Base-by-base conservation (phyloP, 1,140 invertebrate genomes). In the Latrodectus geometricus region DNA sequence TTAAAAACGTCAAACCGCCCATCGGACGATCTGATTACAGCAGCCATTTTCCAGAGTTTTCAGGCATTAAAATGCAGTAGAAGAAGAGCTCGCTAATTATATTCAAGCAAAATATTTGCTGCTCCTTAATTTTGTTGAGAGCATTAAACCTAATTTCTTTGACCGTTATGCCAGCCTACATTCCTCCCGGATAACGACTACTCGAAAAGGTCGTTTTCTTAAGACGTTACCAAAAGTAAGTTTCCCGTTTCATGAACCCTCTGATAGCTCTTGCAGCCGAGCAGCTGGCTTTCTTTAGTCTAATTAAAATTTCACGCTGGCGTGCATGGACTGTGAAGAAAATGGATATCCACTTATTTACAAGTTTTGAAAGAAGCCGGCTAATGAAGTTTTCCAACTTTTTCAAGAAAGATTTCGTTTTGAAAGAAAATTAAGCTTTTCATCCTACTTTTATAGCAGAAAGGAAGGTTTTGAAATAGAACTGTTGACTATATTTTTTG, bases 61-160 rank as follows among this genome's bases (percentile, higher is more conserved):
- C 66, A 76, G 75, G 52, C 81, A 68, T 84, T 20, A 20, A 84
- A 54, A n/a, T 15, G 17, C 49, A 75, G 50, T 49, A 82, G 54
- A 65, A 68, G 61, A 65, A 68, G 54, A 21, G 35, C 68, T 68
- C 23, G 66, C 83, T 86, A 86, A 86, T 86, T 86, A 86, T 86
- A 86, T 86, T 86, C 83, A 77, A 21, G 65, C 83, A 86, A 86
- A 86, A 86, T 86, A 86, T 86, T 86, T 77, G 83, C 83, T 73
- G 65, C 83, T 86, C 77, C 83, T 86, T 86, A 86, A 86, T 86
- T 77, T 70, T 56, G 75, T 23, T 48, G 75, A 50, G 75, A 35
- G 74, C 75, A 86, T 86, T 78, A 78, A 14, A 23, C 74, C 83
- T 86, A 69, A 78, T 86, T 86, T 86, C 49, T 61, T 66, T 86